Evolutionary conservation across 2,113 vertebrate genomes (phyloP), one percentile per base, ranked within the genome.

Genomic region (Hippolais icterina): DNA sequence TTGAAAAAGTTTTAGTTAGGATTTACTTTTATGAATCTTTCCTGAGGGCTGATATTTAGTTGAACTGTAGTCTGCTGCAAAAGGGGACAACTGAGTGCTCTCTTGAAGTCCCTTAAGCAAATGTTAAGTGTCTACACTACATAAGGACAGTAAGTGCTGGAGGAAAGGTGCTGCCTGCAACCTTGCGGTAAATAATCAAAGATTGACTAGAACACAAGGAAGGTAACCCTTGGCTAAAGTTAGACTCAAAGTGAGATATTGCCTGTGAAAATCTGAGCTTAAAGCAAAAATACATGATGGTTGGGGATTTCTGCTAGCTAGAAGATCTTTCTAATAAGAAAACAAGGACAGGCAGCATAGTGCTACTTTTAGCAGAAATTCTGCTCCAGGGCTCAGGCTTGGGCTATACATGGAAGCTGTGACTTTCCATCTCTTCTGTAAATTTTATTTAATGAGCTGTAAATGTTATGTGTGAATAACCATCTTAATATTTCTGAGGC

Each of bases 211-310:
- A 93, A 75, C 20, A 79, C 71, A 79, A 35, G 59, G 25, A 88
- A 76, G 72, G 84, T 84, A 95, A 96, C 87, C 76, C 49, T 91
- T 80, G 92, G 92, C 80, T 96, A 81, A 92, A 91, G 72, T 91
- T 91, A 85, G 69, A 53, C 59, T 91, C 90, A 85, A 77, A 94
- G 84, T 85, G 72, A 94, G 68, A 93, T 28, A 44, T n/a, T 84
- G 91, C 49, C 60, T 66, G 31, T 78, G 87, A 92, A 94, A 91
- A 83, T 83, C 50, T 72, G 35, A 81, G 77, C 69, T 96, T 88
- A 90, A 94, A 94, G 75, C 41, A 76, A 83, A 94, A 83, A 4
- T 20, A 44, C 47, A 22, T 1, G 14, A 85, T 76, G 44, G 12
- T 9, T 79, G 39, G 28, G 24, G 64, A 63, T 90, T 96, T 86